Conservation (phyloP, 2,113 vertebrate species). For the Apteryx owenii region DNA sequence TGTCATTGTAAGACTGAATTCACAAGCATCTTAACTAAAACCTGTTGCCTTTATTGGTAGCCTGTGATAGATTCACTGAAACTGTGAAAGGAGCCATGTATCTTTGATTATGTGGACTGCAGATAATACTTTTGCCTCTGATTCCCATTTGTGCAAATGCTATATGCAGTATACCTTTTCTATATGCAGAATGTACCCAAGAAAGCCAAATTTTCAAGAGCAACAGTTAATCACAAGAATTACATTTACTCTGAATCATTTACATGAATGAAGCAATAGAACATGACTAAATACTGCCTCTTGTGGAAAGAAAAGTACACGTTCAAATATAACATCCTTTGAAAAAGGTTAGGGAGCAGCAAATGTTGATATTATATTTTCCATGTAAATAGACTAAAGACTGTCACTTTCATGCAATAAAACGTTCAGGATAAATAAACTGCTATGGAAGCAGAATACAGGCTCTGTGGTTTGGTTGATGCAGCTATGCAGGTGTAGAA, state of each 20-base stretch:
- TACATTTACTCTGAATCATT: not conserved
- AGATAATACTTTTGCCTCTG: not conserved
- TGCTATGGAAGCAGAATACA: not conserved
- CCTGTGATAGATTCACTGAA: not conserved
- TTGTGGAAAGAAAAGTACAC: not conserved
- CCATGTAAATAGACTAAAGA: not conserved
- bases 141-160: not conserved
- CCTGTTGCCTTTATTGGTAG: not conserved
- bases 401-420: not conserved
- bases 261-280: not conserved
- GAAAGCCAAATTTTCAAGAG: not conserved
- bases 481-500: not conserved
- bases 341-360: not conserved
- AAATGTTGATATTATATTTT: not conserved
- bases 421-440: not conserved
- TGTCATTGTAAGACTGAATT: not conserved
- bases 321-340: not conserved
- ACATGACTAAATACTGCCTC: not conserved
- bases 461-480: not conserved
- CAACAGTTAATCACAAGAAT: not conserved
- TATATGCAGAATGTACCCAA: not conserved
- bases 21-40: not conserved
- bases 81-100: not conserved
- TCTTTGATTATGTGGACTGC: not conserved
- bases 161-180: not conserved